A percentile compares a stretch with the other conserved stretches of the same genome.
phyloP scores from a whole-genome alignment of 2,888 invertebrate genomes.

The Hypercompe scribonia region DNA sequence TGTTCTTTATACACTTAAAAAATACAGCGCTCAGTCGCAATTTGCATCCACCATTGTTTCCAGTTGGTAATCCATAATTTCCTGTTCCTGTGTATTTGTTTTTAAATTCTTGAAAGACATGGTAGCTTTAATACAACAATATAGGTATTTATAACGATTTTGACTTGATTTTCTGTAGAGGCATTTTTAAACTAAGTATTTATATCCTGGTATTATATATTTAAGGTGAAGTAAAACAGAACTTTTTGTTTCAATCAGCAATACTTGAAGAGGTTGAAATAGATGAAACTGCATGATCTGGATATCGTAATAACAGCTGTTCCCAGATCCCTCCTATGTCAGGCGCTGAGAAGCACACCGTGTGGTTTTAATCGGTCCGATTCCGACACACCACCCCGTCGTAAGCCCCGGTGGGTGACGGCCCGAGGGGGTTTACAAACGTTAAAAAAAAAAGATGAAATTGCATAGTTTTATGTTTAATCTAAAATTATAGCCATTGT shows the following conservation, averaged over 20 bases:
- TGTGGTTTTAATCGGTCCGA: too few relatives aligned
- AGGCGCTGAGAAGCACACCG: too few relatives aligned
- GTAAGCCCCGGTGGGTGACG: too few relatives aligned
- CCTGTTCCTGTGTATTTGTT: constrained; percentile 61
- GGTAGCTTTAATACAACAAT: constrained; percentile 20
- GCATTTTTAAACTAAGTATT: background rate
- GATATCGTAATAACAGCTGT: too few relatives aligned
- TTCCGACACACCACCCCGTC: too few relatives aligned
- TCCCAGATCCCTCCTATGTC: too few relatives aligned
- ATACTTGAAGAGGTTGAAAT: background rate
- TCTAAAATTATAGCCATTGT: background rate
- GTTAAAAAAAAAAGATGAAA: too few relatives aligned
- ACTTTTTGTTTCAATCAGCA: background rate
- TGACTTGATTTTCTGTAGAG: background rate
- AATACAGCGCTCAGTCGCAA: constrained; percentile 68
- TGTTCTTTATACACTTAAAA: constrained; percentile 72
- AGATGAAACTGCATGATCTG: too few relatives aligned
- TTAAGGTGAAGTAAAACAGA: background rate
- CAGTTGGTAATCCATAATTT: constrained; percentile 71
- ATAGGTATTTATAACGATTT: background rate
- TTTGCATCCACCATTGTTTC: constrained; percentile 83
- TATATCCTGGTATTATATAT: background rate
- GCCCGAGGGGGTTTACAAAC: too few relatives aligned
- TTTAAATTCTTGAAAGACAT: constrained; percentile 62
- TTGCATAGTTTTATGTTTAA: background rate